Conservation (phyloP, 2,888 invertebrate genomes). For the Patella caerulea region DNA sequence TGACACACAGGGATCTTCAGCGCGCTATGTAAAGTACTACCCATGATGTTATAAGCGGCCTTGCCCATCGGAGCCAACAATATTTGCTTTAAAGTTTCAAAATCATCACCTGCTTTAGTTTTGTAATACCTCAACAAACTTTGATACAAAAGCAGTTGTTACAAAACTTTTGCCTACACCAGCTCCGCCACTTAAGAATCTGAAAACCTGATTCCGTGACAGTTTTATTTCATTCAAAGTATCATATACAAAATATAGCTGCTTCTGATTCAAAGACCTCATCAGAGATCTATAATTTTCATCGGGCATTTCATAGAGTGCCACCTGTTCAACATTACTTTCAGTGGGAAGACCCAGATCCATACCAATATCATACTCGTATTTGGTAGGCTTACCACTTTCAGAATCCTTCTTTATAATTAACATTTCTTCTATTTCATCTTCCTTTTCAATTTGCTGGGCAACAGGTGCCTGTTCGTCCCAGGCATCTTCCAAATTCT, state of each 20-base stretch:
- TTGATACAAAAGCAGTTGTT: conserved; percentile 39
- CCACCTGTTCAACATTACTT: conserved; percentile 16
- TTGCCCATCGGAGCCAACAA: conserved; percentile 44
- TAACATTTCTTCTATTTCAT: neutral
- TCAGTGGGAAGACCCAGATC: conserved; percentile 35
- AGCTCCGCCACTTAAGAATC: conserved; percentile 41
- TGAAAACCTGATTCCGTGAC: conserved; percentile 30
- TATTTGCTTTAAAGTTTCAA: conserved; percentile 20
- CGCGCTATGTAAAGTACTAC: conserved; percentile 29
- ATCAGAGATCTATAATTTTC: conserved; percentile 35
- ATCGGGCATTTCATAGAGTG: conserved; percentile 33
- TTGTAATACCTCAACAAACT: conserved; percentile 34
- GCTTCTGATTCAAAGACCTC: conserved; percentile 34
- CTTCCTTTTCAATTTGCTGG: neutral
- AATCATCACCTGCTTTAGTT: conserved; percentile 32
- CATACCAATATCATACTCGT: conserved; percentile 35
- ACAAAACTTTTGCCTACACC: conserved; percentile 44
- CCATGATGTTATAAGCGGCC: conserved; percentile 34
- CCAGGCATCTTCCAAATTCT: conserved; percentile 31
- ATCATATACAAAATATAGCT: conserved; percentile 38
- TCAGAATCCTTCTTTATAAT: neutral
- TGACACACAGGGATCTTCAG: conserved; percentile 29
- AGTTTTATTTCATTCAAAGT: conserved; percentile 36
- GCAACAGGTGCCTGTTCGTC: conserved; percentile 31
- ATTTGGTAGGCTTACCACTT: conserved; percentile 24